Evolutionary conservation across 2,113 vertebrate species (phyloP).

Genomic region (Rostratula benghalensis): DNA sequence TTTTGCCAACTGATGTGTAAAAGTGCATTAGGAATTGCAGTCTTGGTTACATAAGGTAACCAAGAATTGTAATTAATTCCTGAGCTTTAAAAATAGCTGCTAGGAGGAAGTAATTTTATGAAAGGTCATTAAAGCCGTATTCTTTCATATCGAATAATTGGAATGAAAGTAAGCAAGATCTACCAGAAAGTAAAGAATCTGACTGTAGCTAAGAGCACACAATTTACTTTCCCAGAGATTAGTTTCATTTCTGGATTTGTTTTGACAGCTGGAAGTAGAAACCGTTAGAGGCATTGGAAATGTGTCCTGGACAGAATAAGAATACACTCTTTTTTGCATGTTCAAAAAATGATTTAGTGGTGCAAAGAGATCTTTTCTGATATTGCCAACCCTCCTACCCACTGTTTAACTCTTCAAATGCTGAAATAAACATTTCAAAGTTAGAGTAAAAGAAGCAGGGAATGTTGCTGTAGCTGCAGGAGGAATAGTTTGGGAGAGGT

Average conservation of each 20-base stretch:
- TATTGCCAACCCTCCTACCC: not conserved
- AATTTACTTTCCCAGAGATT: not conserved
- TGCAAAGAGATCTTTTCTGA: not conserved
- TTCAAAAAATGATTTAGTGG: not conserved
- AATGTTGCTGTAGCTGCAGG: not conserved
- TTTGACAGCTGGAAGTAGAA: constrained; percentile 28
- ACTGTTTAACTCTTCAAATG: not conserved
- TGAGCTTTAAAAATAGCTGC: not conserved
- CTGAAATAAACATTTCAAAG: not conserved
- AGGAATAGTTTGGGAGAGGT: not conserved
- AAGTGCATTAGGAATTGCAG: not conserved
- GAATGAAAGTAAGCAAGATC: not conserved
- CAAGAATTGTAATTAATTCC: constrained; percentile 3
- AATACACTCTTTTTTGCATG: not conserved
- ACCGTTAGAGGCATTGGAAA: not conserved
- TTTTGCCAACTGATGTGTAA: not conserved
- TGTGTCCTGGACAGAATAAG: not conserved
- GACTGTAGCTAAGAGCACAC: not conserved
- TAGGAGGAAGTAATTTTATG: not conserved
- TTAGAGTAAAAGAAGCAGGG: not conserved
- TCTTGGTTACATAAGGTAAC: not conserved
- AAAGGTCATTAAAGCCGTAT: not conserved
- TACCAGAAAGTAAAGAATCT: not conserved
- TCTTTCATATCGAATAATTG: not conserved
- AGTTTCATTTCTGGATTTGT: not conserved